Base-by-base conservation (phyloP, 2,113 vertebrate genomes). In the Xenopus laevis region DNA sequence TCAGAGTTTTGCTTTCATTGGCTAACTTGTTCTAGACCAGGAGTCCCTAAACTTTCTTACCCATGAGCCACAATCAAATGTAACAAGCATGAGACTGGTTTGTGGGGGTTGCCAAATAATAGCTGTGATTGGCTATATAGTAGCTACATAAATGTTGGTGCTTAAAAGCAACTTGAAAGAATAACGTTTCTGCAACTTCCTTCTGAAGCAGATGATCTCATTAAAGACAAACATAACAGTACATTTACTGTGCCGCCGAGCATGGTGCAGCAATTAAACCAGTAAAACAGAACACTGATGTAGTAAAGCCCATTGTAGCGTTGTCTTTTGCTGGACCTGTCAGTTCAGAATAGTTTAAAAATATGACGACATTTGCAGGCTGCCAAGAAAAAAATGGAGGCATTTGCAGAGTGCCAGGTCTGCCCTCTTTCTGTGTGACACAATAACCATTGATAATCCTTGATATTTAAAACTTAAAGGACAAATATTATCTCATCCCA, bases 401-500 rank as follows among this genome's bases (percentile, higher is more conserved):
- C 53, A 57, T 74, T 66, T 74, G 53, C 45, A 13, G 20, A 46
- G 15, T 74, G 72, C 72, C 72, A 74, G 72, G 44, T 67, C 63
- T 15, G 23, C 10, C 63, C 63, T 40, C 15, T 65, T 65, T 17
- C 40, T 17, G 18, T 45, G 50, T 74, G 64, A 30, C 58, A 27
- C 21, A 46, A 44, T 58, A 66, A 74, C 66, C 30, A 40, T 55
- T 23, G 64, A 74, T 74, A 66, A 74, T 74, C 20, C 72, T 74
- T 74, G 72, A 74, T 74, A 74, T 67, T 74, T 74, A 10, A 46
- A 47, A 46, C 47, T 46, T 66, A 67, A 72, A 74, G 72, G 72
- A 23, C 72, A 74, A 20, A 23, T 60, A 45, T 47, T 66, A 74
- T 74, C 72, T 66, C 72, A 59, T 20, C 58, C 57, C 58, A 50